These are phyloP conservation scores for Macrostomum lignano DNA, from an alignment of 1,140 invertebrate genomes.

Conservation along the genomic window DNA sequence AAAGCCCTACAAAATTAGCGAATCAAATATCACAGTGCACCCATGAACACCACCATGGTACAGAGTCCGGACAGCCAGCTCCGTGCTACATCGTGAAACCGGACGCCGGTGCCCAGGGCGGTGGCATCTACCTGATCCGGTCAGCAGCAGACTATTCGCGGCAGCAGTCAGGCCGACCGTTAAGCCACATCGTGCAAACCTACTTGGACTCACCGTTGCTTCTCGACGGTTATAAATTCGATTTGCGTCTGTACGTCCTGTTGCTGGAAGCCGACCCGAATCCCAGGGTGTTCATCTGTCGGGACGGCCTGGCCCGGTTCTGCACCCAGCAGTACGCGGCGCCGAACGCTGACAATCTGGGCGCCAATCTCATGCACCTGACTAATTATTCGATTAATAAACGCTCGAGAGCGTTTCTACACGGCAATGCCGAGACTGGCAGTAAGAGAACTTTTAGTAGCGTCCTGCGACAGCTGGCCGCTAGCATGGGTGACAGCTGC, in stretches of 20 bases:
- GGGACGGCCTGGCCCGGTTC: conserved; percentile 29
- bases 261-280: conserved; percentile 28
- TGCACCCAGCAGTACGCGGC: conserved; percentile 10
- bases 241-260: conserved; percentile 30
- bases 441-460: conserved; percentile 29
- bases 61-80: no score
- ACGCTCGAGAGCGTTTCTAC: conserved; percentile 24
- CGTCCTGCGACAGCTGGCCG: conserved; percentile 23
- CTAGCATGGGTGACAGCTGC: conserved; percentile 14
- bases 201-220: conserved; percentile 28
- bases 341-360: conserved; percentile 15
- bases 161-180: no score
- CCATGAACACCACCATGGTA: no score
- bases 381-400: conserved; percentile 33
- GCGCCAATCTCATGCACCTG: conserved; percentile 29
- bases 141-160: conserved; percentile 18
- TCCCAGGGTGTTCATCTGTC: conserved; percentile 27
- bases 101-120: conserved; percentile 30
- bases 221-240: conserved; percentile 30
- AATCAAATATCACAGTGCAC: no score
- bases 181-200: conserved; percentile 26
- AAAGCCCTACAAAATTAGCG: no score
- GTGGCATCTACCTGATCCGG: conserved; percentile 29
- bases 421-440: conserved; percentile 26
- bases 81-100: conserved; percentile 32